Evolutionary conservation across 2,797 vertebrate genomes (phyloP).

Genomic region (Peromyscus melanophrys): DNA sequence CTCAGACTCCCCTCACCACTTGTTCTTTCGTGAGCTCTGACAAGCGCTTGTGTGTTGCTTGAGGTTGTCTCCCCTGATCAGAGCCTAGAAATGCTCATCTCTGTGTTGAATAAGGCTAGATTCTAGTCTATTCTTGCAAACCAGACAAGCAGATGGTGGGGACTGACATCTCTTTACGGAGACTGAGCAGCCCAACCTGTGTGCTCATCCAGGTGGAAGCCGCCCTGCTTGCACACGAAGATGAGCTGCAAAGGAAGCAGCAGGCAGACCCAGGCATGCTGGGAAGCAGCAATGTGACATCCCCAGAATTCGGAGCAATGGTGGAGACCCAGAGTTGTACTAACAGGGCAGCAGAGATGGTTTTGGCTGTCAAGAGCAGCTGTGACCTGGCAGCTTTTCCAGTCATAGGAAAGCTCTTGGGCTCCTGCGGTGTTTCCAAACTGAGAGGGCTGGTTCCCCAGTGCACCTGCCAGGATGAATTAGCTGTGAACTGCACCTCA

Average conservation of each 20-base stretch:
- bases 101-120: slow-evolving; percentile 34
- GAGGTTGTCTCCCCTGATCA: slow-evolving; percentile 29
- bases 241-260: slow-evolving; percentile 2
- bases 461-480: slow-evolving; percentile 34
- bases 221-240: not conserved
- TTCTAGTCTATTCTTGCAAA: slow-evolving; percentile 42
- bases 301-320: slow-evolving; percentile 25
- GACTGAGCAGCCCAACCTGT: not conserved
- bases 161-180: slow-evolving; percentile 66
- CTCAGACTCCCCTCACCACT: not conserved
- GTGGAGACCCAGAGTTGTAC: not conserved
- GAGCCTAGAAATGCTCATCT: slow-evolving; percentile 52
- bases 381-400: slow-evolving; percentile 44
- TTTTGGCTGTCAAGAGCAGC: slow-evolving; percentile 35
- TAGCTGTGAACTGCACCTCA: not conserved
- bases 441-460: not conserved
- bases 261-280: not conserved
- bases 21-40: not conserved
- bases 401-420: not conserved
- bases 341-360: slow-evolving; percentile 20
- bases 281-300: not conserved
- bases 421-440: not conserved
- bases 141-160: slow-evolving; percentile 79
- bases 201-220: slow-evolving; percentile 70
- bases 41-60: not conserved